Base-by-base conservation (phyloP, 1,140 invertebrate genomes). In the Euglossa dilemma region DNA sequence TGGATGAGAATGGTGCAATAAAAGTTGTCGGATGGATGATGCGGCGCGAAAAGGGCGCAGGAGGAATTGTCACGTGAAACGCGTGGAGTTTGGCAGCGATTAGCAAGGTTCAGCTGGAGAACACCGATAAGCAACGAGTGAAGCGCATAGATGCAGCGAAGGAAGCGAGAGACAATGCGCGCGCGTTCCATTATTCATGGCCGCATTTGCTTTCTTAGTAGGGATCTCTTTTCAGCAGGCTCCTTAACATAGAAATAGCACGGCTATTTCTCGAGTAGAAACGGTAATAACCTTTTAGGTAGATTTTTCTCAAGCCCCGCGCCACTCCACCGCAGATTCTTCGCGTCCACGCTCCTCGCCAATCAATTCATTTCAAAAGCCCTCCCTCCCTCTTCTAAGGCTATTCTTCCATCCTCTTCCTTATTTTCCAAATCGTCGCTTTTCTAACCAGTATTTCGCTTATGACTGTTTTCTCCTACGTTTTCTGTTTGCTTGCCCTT, bases 151-250 rank as follows among this genome's bases (percentile, higher is more conserved):
- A 75, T 50, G 69, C 45, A 52, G 18, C 2, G 28, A 6, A 14
- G 45, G 28, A 77, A 54, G 56, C 47, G 28, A 69, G 64, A 56
- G 80, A 77, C 72, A 66, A 75, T 36, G 61, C 12, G 73, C 12
- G 73, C 52, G 20, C 18, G 64, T 69, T 83, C 36, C 80, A 77
- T 83, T 83, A 83, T 83, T 83, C 80, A 83, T 77, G 54, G 74
- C 12, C 28, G 73, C 54, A 61, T 77, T 77, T 75, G 54, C 43
- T 77, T 83, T 69, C 54, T 70, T 61, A 67, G 73, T 45, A 61
- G 52, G 36, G 80, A 76, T 83, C 54, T 67, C 72, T 57, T 77
- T 77, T 70, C 73, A 70, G 43, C 43, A 1, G 52, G 45, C 80
- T 76, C 36, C 25, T 83, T 83, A 69, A 64, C 80, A 83, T 83